These are phyloP conservation scores for Anticlea derivata DNA, from an alignment of 2,888 invertebrate genomes.

Conservation along the genomic window DNA sequence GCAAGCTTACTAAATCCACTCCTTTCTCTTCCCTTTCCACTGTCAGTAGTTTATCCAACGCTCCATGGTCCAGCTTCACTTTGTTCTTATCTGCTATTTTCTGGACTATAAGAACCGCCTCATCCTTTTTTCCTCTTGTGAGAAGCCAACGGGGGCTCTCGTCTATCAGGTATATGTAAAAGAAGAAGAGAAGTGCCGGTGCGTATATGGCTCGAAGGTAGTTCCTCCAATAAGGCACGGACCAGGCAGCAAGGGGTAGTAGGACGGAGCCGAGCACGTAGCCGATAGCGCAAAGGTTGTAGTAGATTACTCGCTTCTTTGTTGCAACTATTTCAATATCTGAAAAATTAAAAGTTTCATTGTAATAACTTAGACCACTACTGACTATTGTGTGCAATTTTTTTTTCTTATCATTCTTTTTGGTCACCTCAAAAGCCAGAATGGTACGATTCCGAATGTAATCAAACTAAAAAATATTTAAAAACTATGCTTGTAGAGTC, in stretches of 20 bases:
- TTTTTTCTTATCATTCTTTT: too few species aligned
- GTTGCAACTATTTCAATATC: slow-evolving; percentile 66
- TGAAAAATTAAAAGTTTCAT: slow-evolving; percentile 28
- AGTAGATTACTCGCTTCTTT: slow-evolving; percentile 58
- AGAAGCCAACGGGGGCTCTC: slow-evolving; percentile 92
- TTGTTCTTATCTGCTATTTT: slow-evolving; percentile 82
- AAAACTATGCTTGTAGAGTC: too few species aligned
- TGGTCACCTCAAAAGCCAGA: too few species aligned
- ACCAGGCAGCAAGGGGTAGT: slow-evolving; percentile 56
- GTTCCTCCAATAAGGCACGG: slow-evolving; percentile 87
- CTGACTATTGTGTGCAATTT: too few species aligned
- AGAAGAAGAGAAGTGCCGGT: slow-evolving; percentile 86
- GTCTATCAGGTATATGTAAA: slow-evolving; percentile 86
- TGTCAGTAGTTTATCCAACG: slow-evolving; percentile 45
- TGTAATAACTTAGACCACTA: too few species aligned
- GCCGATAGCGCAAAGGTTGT: slow-evolving; percentile 52
- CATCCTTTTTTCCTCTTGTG: slow-evolving; percentile 86
- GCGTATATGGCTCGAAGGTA: slow-evolving; percentile 86
- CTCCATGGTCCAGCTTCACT: slow-evolving; percentile 52
- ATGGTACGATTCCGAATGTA: too few species aligned
- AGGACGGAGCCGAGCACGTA: slow-evolving; percentile 52
- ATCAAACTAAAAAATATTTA: too few species aligned
- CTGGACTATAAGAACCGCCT: slow-evolving; percentile 85
- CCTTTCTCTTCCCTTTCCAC: slow-evolving; percentile 46
- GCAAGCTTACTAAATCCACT: slow-evolving; percentile 45